Evolutionary conservation across 2,888 invertebrate genomes (phyloP).

Genomic region (Acholoe squamosa): DNA sequence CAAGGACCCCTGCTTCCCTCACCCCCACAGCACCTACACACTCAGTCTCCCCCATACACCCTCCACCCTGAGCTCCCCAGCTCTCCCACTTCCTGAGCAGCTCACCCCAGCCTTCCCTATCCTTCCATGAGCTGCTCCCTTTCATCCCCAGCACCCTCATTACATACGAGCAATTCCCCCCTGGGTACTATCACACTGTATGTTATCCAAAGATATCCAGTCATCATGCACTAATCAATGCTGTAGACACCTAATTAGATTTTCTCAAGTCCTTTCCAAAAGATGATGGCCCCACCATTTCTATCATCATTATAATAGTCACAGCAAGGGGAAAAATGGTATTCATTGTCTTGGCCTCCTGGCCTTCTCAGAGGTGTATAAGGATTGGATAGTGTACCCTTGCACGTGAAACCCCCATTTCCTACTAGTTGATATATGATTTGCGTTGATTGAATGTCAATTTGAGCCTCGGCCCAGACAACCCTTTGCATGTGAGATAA

Average conservation of each 20-base stretch:
- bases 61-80: background rate
- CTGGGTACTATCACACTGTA: background rate
- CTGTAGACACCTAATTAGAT: constrained; percentile 13
- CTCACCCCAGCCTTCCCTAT: background rate
- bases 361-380: no score
- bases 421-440: background rate
- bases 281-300: background rate
- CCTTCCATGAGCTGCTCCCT: constrained; percentile 26
- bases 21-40: background rate
- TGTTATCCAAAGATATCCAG: constrained; percentile 16
- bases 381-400: no score
- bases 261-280: background rate
- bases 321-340: background rate
- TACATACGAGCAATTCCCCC: constrained; percentile 29
- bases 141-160: constrained; percentile 31
- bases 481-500: constrained; percentile 33
- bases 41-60: background rate
- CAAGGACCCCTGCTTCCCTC: background rate
- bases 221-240: constrained; percentile 34
- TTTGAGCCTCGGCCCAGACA: background rate
- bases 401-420: background rate
- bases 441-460: constrained; percentile 51
- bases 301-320: background rate
- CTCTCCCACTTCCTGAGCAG: background rate
- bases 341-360: no score